Base-by-base conservation (phyloP, 1,140 invertebrate genomes). In the Drosophila sechellia region DNA sequence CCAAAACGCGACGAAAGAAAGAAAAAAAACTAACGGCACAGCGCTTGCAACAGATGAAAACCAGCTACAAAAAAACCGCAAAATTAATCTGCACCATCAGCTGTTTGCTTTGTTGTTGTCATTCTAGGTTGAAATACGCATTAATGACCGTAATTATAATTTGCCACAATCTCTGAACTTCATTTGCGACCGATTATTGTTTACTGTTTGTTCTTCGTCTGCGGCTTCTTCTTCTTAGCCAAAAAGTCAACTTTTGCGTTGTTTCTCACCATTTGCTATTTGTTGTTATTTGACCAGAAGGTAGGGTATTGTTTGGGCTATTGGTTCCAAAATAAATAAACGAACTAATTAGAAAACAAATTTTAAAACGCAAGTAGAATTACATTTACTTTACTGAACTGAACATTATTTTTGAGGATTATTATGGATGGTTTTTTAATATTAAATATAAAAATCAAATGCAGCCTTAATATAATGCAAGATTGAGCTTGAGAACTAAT, bases 191-290 rank as follows among this genome's bases (percentile, higher is more conserved):
- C 53, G 25, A 66, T 73, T 53, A 48, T 34, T 68, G 46, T 13
- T 48, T 46, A 22, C 56, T 68, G 57, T 71, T 56, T 70, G 37
- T 57, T 55, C 17, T 71, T 58, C 37, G 50, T 57, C 52, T 61
- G 56, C 34, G 49, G 45, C 54, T 40, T 53, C 49, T 66, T 64
- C 42, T 48, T 25, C 42, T 20, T 20, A 20, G 55, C 39, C 42
- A n/a, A 64, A 68, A 73, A 59, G 64, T 74, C 63, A 74, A 74
- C 65, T 80, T 81, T 76, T 79, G 59, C 77, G 77, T 70, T 64
- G 61, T 74, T 58, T 64, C 57, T 64, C 43, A 48, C n/a, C 20
- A 20, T 49, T 45, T 43, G 27, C 20, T 37, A 39, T 34, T 39
- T 71, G 22, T 58, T 69, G 31, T 40, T 13, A 69, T 34, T 70